Conservation (phyloP, 2,113 vertebrate species). For the Rhinoptilus africanus region DNA sequence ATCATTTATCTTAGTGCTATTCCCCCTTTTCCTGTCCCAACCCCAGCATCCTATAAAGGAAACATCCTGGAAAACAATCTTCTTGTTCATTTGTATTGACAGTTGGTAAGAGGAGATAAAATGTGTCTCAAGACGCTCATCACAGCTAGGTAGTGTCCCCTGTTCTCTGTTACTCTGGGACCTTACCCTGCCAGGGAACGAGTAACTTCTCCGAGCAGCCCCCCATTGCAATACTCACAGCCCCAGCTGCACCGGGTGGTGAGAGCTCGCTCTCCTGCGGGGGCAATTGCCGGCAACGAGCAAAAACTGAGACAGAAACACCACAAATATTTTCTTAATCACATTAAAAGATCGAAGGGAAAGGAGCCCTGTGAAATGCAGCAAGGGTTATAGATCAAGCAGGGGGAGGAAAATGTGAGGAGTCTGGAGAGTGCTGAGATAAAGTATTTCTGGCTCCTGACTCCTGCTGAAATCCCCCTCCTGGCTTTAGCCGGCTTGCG, state of each 20-base stretch:
- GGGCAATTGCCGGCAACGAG: not conserved
- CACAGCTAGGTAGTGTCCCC: not conserved
- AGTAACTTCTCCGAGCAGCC: not conserved
- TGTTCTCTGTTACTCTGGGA: not conserved
- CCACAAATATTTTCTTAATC: not conserved
- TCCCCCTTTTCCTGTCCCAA: not conserved
- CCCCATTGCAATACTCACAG: not conserved
- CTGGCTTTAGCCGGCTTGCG: rapidly evolving
- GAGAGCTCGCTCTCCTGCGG: not conserved
- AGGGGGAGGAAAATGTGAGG: not conserved
- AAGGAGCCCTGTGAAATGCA: not conserved
- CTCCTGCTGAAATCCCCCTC: not conserved
- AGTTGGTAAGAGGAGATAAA: not conserved
- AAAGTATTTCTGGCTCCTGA: not conserved
- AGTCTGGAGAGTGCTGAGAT: not conserved
- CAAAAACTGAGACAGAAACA: not conserved
- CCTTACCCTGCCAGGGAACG: not conserved
- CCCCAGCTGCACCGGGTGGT: not conserved
- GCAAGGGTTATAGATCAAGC: not conserved
- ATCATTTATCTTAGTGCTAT: not conserved
- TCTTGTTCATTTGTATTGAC: not conserved
- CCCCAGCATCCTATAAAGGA: not conserved
- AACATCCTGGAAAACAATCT: not conserved
- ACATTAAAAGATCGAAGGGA: not conserved
- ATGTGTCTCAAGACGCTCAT: not conserved